Evolutionary conservation across 2,797 vertebrate species (phyloP).

Genomic region (Anas bernieri): DNA sequence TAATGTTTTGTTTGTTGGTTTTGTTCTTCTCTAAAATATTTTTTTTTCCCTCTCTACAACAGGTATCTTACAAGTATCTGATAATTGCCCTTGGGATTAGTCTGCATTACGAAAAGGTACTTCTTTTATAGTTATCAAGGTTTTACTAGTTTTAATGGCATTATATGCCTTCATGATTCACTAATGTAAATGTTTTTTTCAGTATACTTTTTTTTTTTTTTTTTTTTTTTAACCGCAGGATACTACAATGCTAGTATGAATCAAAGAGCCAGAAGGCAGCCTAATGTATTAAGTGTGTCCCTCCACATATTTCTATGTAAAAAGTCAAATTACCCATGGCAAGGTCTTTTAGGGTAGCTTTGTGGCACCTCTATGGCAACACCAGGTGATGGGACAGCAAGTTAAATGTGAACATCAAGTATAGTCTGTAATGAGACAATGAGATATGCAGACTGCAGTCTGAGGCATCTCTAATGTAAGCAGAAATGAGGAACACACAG

Average conservation of each 20-base stretch:
- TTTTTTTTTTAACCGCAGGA: not conserved
- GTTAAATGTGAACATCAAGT: not conserved
- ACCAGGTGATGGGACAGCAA: not conserved
- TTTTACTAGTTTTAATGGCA: not conserved
- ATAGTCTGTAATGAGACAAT: not conserved
- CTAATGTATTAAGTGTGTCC: not conserved
- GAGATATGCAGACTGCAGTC: not conserved
- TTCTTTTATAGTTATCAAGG: not conserved
- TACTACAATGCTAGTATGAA: not conserved
- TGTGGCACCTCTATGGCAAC: not conserved
- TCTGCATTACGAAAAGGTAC: slow-evolving; percentile 93
- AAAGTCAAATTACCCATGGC: not conserved
- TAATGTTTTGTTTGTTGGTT: not conserved
- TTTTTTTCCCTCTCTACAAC: slow-evolving; percentile 23
- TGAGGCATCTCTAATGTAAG: not conserved
- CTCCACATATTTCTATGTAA: not conserved
- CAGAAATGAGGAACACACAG: not conserved
- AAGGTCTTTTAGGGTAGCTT: not conserved
- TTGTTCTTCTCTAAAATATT: slow-evolving; percentile 34
- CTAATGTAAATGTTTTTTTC: not conserved
- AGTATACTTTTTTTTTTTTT: not conserved
- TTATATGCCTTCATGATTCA: not conserved
- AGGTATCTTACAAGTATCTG: slow-evolving; percentile 95
- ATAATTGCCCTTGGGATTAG: slow-evolving; percentile 94
- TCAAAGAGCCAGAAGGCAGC: not conserved